A percentile compares a stretch with the other conserved stretches of the same genome.
phyloP scores from a whole-genome alignment of 2,113 vertebrate genomes.

The Zeus faber region DNA sequence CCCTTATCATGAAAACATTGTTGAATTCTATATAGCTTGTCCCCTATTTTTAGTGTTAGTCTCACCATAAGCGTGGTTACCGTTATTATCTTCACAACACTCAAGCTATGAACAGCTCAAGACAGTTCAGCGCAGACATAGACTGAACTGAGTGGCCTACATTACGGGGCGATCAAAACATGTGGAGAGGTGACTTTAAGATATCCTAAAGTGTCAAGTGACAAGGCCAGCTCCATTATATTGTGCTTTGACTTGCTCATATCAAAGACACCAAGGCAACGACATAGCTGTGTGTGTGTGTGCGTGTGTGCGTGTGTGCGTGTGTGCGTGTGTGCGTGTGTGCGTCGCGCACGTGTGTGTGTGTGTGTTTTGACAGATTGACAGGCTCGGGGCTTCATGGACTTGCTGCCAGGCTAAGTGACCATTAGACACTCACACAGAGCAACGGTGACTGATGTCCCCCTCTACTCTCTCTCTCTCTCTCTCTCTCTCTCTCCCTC shows the following conservation, averaged over 20 bases:
- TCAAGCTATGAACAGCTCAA: too few relatives aligned
- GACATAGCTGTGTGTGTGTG: constrained; percentile 9
- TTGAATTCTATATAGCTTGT: too few relatives aligned
- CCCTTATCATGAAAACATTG: too few relatives aligned
- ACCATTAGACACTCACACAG: constrained; percentile 57
- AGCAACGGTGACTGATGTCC: constrained; percentile 25
- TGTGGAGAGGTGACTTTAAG: too few relatives aligned
- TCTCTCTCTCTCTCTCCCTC: not conserved
- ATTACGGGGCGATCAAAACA: too few relatives aligned
- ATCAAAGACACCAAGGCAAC: constrained; percentile 31
- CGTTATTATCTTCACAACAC: too few relatives aligned
- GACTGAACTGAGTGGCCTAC: too few relatives aligned
- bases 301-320: constrained; percentile 1
- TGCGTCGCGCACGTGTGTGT: constrained; percentile 22
- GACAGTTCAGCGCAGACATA: too few relatives aligned
- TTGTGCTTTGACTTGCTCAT: constrained; percentile 40
- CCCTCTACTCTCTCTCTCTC: constrained; percentile 9
- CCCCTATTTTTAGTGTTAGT: too few relatives aligned
- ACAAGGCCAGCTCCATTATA: constrained; percentile 43
- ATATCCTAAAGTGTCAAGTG: constrained; percentile 33
- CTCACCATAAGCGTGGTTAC: too few relatives aligned
- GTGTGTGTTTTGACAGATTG: constrained; percentile 62
- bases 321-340: constrained; percentile 11
- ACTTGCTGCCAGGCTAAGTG: constrained; percentile 65
- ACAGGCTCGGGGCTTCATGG: constrained; percentile 58